These are phyloP conservation scores for Anoura caudifer DNA, from an alignment of 2,113 vertebrate species.

Conservation along the genomic window DNA sequence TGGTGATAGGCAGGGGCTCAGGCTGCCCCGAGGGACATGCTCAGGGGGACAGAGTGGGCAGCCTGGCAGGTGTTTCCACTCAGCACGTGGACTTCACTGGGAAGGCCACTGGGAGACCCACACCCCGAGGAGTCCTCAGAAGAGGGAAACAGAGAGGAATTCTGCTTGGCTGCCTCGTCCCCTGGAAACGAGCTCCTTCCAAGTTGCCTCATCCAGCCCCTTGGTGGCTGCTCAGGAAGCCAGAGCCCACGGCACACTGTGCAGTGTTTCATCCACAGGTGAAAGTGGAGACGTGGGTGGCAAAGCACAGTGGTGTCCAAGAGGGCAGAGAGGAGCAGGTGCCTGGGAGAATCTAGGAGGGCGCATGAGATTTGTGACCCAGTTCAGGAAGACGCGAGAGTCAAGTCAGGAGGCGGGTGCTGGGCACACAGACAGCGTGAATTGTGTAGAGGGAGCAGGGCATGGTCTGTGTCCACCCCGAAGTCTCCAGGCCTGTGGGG, in stretches of 20 bases:
- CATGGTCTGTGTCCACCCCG: not conserved
- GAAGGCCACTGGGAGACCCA: not conserved
- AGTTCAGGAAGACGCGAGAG: fast-evolving
- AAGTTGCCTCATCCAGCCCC: not conserved
- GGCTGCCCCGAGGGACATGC: fast-evolving
- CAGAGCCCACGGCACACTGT: fast-evolving
- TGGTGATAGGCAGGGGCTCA: fast-evolving
- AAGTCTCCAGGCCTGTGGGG: not conserved
- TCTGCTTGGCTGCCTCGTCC: not conserved
- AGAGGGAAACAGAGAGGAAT: too few relatives aligned
- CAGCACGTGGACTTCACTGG: fast-evolving
- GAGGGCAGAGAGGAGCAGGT: not conserved
- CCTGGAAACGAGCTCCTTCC: not conserved
- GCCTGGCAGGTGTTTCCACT: not conserved
- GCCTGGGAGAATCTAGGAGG: not conserved
- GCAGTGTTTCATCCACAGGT: fast-evolving
- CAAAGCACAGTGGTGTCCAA: fast-evolving
- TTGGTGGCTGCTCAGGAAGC: not conserved
- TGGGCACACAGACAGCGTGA: not conserved
- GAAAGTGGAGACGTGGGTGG: not conserved
- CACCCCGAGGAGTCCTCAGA: too few relatives aligned
- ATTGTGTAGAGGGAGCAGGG: not conserved
- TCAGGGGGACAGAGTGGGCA: fast-evolving
- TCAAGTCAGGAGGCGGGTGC: not conserved
- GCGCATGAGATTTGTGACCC: not conserved